Evolutionary conservation across 2,797 vertebrate genomes (phyloP).

Genomic region (Chelon auratus): DNA sequence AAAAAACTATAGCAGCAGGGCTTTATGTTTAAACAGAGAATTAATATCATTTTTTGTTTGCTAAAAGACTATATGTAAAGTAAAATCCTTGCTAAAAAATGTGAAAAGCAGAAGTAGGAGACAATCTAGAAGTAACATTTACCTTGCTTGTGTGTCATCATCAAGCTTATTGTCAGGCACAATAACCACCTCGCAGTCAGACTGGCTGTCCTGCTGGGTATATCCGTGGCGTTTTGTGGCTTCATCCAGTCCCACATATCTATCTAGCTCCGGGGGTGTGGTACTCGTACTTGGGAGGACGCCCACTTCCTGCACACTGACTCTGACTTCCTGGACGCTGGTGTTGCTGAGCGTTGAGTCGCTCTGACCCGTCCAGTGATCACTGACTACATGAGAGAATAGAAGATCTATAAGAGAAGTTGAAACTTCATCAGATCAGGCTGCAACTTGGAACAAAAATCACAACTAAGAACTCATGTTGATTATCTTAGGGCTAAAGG

Average conservation of each 20-base stretch:
- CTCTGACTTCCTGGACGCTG: conserved; percentile 78
- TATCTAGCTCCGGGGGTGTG: conserved; percentile 51
- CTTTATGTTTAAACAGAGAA: background rate
- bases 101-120: background rate
- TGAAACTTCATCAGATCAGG: conserved; percentile 80
- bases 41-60: background rate
- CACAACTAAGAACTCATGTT: background rate
- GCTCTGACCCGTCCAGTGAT: conserved; percentile 86
- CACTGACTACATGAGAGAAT: conserved; percentile 88
- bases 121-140: conserved; percentile 10
- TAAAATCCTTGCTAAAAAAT: background rate
- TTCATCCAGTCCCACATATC: conserved; percentile 64
- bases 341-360: conserved; percentile 74
- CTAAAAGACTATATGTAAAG: background rate
- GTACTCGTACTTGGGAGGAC: conserved; percentile 80
- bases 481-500: background rate
- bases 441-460: conserved; percentile 12
- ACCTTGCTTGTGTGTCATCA: conserved; percentile 82
- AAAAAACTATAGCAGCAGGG: background rate
- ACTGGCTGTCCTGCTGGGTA: conserved; percentile 74
- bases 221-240: conserved; percentile 68
- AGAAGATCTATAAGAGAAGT: conserved; percentile 87
- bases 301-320: conserved; percentile 82
- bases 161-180: conserved; percentile 74
- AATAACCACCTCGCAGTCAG: conserved; percentile 76